phyloP scores from a whole-genome alignment of 2,888 invertebrate genomes.

The Drosophila limbata region DNA sequence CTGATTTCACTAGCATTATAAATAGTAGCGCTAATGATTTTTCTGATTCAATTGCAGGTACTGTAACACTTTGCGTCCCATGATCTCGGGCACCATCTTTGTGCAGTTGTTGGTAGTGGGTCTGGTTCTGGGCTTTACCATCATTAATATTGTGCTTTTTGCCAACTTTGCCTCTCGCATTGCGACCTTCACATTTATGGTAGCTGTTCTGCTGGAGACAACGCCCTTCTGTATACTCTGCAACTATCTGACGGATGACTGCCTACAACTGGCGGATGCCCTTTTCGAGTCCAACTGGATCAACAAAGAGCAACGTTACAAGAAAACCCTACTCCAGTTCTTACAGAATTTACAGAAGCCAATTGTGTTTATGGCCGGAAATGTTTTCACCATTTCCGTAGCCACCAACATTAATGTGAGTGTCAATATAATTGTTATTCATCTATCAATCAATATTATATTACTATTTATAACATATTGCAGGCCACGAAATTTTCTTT shows the following conservation, averaged over 20 bases:
- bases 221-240: slow-evolving; percentile 78
- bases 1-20: too few relatives aligned
- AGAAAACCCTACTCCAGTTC: slow-evolving; percentile 62
- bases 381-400: slow-evolving; percentile 74
- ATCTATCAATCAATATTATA: background rate
- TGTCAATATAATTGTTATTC: background rate
- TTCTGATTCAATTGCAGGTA: slow-evolving; percentile 34
- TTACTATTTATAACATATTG: background rate
- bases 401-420: slow-evolving; percentile 76
- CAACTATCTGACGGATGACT: slow-evolving; percentile 70
- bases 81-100: slow-evolving; percentile 76
- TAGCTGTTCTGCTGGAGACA: slow-evolving; percentile 69
- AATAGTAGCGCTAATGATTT: background rate
- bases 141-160: slow-evolving; percentile 73
- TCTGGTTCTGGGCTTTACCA: slow-evolving; percentile 67
- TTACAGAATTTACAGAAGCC: slow-evolving; percentile 71
- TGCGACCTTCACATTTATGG: slow-evolving; percentile 61
- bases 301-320: slow-evolving; percentile 61
- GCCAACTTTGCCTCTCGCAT: slow-evolving; percentile 67
- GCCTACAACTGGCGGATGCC: slow-evolving; percentile 62
- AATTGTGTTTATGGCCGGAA: slow-evolving; percentile 71
- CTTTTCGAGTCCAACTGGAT: slow-evolving; percentile 79
- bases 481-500: slow-evolving; percentile 81
- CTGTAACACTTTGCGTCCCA: slow-evolving; percentile 68
- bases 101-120: slow-evolving; percentile 76